phyloP scores from a whole-genome alignment of 2,888 invertebrate genomes.

The Pollenia griseotomentosa region DNA sequence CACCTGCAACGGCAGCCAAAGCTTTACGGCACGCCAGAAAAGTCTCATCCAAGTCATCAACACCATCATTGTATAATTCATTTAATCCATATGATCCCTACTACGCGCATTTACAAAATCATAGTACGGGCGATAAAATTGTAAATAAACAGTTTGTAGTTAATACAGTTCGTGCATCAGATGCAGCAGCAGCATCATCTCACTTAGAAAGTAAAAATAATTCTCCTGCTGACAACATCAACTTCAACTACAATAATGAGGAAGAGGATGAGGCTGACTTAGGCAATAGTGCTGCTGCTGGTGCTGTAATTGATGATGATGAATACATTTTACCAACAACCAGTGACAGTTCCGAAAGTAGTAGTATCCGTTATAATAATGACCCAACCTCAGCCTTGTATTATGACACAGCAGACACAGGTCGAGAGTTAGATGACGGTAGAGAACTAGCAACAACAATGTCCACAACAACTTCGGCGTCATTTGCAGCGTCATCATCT shows the following conservation, averaged over 20 bases:
- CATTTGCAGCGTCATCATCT: constrained; percentile 10
- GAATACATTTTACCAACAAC: constrained; percentile 19
- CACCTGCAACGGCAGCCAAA: constrained; percentile 28
- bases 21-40: constrained; percentile 12
- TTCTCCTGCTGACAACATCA: constrained; percentile 20
- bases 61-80: constrained; percentile 73
- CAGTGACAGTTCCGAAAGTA: constrained; percentile 52
- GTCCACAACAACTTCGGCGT: neutral
- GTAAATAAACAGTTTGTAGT: constrained; percentile 62
- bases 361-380: constrained; percentile 50
- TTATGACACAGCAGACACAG: constrained; percentile 48
- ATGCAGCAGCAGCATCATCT: constrained; percentile 67
- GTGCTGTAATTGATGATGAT: constrained; percentile 47
- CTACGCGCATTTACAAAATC: constrained; percentile 77
- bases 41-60: constrained; percentile 35
- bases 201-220: constrained; percentile 13
- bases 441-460: constrained; percentile 19
- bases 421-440: neutral
- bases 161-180: constrained; percentile 65
- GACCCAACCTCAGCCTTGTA: constrained; percentile 54
- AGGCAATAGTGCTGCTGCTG: constrained; percentile 59
- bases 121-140: constrained; percentile 73
- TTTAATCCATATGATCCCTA: constrained; percentile 81
- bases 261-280: constrained; percentile 57
- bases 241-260: neutral